Evolutionary conservation across 2,888 invertebrate genomes (phyloP), one percentile per base, ranked within the genome.

Genomic region (Arenicola marina): DNA sequence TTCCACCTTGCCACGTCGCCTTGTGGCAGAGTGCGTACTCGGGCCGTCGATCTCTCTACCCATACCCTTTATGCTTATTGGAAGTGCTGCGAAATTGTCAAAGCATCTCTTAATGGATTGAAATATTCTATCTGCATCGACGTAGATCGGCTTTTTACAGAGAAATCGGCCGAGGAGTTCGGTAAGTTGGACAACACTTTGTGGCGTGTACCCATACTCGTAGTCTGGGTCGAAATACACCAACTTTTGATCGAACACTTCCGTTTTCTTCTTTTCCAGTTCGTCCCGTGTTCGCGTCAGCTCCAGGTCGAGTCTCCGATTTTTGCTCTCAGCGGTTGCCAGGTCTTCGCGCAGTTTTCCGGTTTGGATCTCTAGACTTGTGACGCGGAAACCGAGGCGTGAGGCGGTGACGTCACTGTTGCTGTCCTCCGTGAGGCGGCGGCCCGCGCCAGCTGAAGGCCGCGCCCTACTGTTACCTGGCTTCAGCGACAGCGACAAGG

Each of bases 111-210:
- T 72, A 1, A 79, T 65, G 1, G 75, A 72, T n/a, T 60, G 58
- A 62, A 80, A 80, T 24, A 77, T 72, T 43, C 69, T 65, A 45
- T 76, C 73, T 28, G 71, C 67, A 62, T 78, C 78, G 15, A 80
- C 65, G 54, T 77, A 74, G 1, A 66, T 58, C 2, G 80, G 80
- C 61, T 76, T 78, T 46, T 71, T 68, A 4, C 75, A 65, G 15
- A 78, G 70, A 61, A 71, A 73, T 44, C 75, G 69, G 0, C 77
- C 73, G 31, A 81, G 74, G 32, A 78, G 67, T 15, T 75, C 66
- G 2, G 79, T 75, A 11, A 81, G 67, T 64, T 74, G 75, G 11
- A 69, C 73, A 21, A 80, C 73, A 54, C 75, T 75, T 44, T 76
- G 72, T 18, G 77, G 75, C 0, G 72, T 72, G 64, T 72, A 75